These are phyloP conservation scores for Ethmia dodecea DNA, from an alignment of 2,888 invertebrate species.

Conservation along the genomic window DNA sequence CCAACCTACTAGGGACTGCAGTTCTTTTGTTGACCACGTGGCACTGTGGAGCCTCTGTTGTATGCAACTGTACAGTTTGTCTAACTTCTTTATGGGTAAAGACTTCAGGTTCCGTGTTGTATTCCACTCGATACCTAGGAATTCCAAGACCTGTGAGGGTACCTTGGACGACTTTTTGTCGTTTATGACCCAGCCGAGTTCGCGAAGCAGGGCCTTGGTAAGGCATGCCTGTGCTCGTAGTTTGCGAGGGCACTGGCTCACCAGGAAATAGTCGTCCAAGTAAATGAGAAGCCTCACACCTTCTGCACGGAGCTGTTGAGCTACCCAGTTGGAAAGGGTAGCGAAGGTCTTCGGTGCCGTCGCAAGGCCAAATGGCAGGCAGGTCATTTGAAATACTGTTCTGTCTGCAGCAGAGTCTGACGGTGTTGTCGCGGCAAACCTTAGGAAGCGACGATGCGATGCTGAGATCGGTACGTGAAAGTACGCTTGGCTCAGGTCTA, in stretches of 20 bases:
- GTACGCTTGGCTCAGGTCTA: constrained; percentile 13
- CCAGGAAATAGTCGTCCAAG: constrained; percentile 9
- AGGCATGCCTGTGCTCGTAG: neutral
- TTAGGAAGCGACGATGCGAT: neutral
- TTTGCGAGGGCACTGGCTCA: neutral
- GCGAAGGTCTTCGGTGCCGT: constrained; percentile 10
- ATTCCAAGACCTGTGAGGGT: constrained; percentile 12
- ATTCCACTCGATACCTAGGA: constrained; percentile 20
- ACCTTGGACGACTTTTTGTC: constrained; percentile 2
- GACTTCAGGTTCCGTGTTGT: constrained; percentile 1
- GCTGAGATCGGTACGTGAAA: constrained; percentile 8
- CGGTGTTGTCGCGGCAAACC: neutral
- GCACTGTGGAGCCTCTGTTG: neutral
- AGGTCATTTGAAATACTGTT: constrained; percentile 4
- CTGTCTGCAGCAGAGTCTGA: neutral
- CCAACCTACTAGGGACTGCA: constrained; percentile 10
- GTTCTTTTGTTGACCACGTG: constrained; percentile 13
- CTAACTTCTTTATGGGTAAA: neutral
- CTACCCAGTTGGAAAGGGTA: constrained; percentile 9
- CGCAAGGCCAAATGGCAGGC: constrained; percentile 13
- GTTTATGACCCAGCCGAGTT: constrained; percentile 7
- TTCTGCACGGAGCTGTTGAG: constrained; percentile 2
- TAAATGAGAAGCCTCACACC: constrained; percentile 9
- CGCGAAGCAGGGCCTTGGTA: neutral
- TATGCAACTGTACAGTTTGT: neutral